Base-by-base conservation (phyloP, 2,113 vertebrate genomes). In the Rousettus leschenaultii region DNA sequence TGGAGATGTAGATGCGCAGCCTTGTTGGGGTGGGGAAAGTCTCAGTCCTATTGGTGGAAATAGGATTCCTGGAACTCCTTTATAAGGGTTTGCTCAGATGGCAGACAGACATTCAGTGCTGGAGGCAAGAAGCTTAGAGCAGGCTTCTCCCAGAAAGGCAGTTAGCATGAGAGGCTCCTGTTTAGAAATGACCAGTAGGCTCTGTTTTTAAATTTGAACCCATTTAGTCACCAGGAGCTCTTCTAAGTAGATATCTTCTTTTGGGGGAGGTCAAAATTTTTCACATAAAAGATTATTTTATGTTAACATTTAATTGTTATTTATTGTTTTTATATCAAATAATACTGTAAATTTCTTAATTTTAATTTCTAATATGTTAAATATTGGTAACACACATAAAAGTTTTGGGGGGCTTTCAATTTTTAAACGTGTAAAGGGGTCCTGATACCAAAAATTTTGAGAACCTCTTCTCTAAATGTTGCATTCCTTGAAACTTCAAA, bases 301-400 rank as follows among this genome's bases (percentile, higher is more conserved):
- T 95, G 59, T 77, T 71, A 82, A 70, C 26, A 89, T 79, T 74
- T 91, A 35, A 59, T 63, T 68, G 35, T 40, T 40, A 11, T 73
- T 84, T 70, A 38, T 61, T 87, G 51, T 73, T 84, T 90, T 95
- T 45, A 90, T 94, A 61, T 71, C 18, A 93, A 55, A 83, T 59
- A 91, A 70, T 66, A 48, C 35, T 65, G 33, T 65, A 94, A 78
- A 40, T 84, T n/a, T 75, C 70, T 87, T 57, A 79, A 40, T 65
- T 55, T 80, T 91, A 66, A 68, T 89, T 92, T 92, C n/a, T 68
- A 61, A 78, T 35, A 30, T 57, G 65, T 26, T 55, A 70, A 92
- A 38, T 53, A 61, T 63, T 24, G 77, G 38, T 71, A 63, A 93
- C 53, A 33, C 70, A 65, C 59, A 33, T 63, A n/a, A 70, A 92